Conservation (phyloP, 2,797 vertebrate species). For the Setipinna tenuifilis region DNA sequence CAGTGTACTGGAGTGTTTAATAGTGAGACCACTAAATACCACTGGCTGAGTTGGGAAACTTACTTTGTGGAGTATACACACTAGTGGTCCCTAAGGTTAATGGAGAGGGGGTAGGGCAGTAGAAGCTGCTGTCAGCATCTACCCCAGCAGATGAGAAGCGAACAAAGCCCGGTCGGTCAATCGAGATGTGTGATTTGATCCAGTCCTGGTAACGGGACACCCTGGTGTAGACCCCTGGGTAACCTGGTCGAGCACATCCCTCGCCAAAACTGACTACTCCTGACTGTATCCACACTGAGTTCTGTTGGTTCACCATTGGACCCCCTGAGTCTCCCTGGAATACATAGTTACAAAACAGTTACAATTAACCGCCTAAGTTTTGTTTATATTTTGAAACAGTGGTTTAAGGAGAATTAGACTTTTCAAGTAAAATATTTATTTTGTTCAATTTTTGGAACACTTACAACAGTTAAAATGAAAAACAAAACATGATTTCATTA, state of each 20-base stretch:
- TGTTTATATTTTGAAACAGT: too few species aligned
- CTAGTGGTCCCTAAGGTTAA: too few species aligned
- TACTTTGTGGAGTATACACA: too few species aligned
- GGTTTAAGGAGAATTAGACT: too few species aligned
- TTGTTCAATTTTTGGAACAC: too few species aligned
- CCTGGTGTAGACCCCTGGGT: slow-evolving; percentile 68
- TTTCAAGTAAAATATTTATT: too few species aligned
- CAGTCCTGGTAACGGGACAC: slow-evolving; percentile 62
- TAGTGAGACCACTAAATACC: too few species aligned
- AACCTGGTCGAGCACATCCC: slow-evolving; percentile 64
- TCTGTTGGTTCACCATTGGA: slow-evolving; percentile 62
- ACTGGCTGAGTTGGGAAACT: too few species aligned
- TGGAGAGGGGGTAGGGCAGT: not conserved
- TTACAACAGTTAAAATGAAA: too few species aligned
- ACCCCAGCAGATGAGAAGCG: not conserved
- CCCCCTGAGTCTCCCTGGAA: slow-evolving; percentile 52
- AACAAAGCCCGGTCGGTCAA: not conserved
- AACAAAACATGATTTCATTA: not conserved
- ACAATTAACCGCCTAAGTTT: not conserved
- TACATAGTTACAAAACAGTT: not conserved
- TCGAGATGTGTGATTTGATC: slow-evolving; percentile 49
- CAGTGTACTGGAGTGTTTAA: too few species aligned
- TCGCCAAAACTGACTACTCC: slow-evolving; percentile 72
- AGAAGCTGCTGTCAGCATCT: not conserved
- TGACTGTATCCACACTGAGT: slow-evolving; percentile 60